Evolutionary conservation across 2,113 vertebrate genomes (phyloP), one percentile per base, ranked within the genome.

Genomic region (Neodontobutis hainanensis): DNA sequence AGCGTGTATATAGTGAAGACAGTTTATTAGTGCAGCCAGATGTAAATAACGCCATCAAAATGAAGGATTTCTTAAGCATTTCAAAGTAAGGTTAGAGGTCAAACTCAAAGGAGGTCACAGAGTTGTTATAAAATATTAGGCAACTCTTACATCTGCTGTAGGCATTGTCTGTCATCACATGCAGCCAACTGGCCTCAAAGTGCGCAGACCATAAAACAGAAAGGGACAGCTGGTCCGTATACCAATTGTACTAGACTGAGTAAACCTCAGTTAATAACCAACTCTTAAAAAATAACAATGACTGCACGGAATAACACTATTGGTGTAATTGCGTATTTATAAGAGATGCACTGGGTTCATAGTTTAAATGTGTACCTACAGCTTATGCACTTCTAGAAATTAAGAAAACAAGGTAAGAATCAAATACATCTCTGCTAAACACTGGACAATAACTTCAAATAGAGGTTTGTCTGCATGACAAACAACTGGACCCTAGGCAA

Each of bases 171-270:
- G 14, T 53, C 69, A 44, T 77, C 76, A 73, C 59, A 70, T 68
- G 68, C 45, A 43, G 60, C 64, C 80, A 85, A 76, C 61, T 80
- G 70, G 68, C 69, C 73, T 75, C 64, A 68, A 51, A 72, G 52
- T 55, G 52, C 40, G 53, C 53, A 42, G 60, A 59, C 52, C 65
- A 70, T 85, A 73, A 81, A 80, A 82, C 67, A 72, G 59, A 53
- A 48, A 27, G 68, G 46, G 42, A 40, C 52, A 72, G 55, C 65
- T 67, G 80, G 58, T 44, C 6, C 4, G 5, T 50, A 19, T 42
- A 16, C 65, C 5, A 43, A 42, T 19, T 7, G 38, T 43, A 16
- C 38, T 19, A 11, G 15, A 43, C 10, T 43, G 6, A 43, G 6
- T 11, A 8, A 43, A 27, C 5, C 51, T 38, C 11, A 36, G 5